Evolutionary conservation across 2,113 vertebrate genomes (phyloP).

Genomic region (Bos indicus): DNA sequence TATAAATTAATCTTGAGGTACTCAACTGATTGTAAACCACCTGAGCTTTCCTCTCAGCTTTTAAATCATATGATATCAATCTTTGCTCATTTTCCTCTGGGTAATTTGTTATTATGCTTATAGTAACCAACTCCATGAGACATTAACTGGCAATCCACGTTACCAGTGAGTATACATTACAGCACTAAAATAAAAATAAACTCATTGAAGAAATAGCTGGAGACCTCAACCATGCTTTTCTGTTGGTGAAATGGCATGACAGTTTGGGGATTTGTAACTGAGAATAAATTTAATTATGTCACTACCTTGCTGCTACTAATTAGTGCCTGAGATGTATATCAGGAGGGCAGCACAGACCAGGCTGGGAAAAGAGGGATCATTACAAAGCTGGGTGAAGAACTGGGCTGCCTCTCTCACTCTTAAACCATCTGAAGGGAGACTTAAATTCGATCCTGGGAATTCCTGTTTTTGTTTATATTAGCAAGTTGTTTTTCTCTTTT

Average conservation of each 20-base stretch:
- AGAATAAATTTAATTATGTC: slow-evolving; percentile 72
- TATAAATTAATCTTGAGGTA: slow-evolving; percentile 68
- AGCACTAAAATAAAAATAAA: slow-evolving; percentile 67
- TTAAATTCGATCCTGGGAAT: slow-evolving; percentile 41
- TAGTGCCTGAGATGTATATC: slow-evolving; percentile 37
- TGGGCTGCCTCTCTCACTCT: background rate
- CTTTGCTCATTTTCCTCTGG: slow-evolving; percentile 69
- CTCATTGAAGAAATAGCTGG: slow-evolving; percentile 42
- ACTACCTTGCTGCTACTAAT: slow-evolving; percentile 61
- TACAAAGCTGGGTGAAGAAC: background rate
- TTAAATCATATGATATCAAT: slow-evolving; percentile 71
- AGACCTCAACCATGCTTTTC: slow-evolving; percentile 52
- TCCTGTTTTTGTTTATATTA: slow-evolving; percentile 39
- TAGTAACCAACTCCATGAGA: slow-evolving; percentile 45
- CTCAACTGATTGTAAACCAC: slow-evolving; percentile 55
- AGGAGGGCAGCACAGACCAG: background rate
- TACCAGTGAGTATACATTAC: slow-evolving; percentile 38
- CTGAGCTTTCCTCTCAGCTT: slow-evolving; percentile 69
- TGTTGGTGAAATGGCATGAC: slow-evolving; percentile 59
- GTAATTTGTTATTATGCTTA: slow-evolving; percentile 71
- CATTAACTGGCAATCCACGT: slow-evolving; percentile 54
- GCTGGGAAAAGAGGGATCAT: background rate
- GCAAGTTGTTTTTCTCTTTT: slow-evolving; percentile 18
- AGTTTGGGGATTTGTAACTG: slow-evolving; percentile 63
- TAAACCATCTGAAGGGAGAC: slow-evolving; percentile 28